Evolutionary conservation across 2,888 invertebrate species (phyloP).

Genomic region (Arenicola marina): DNA sequence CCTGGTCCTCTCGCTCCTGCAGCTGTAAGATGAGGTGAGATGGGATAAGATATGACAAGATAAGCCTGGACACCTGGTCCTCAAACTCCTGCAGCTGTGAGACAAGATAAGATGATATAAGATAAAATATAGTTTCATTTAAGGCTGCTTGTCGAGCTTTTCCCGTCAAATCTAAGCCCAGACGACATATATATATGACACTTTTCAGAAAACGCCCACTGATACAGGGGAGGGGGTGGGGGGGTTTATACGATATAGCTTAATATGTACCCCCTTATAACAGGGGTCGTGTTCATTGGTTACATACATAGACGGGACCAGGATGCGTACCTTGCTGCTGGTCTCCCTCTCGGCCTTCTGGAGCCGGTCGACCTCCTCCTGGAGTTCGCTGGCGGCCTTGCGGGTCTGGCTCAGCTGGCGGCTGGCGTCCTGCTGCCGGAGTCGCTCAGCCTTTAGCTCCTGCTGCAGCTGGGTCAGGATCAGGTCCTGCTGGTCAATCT

Average conservation of each 20-base stretch:
- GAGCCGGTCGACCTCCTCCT: conserved; percentile 49
- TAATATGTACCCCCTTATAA: too few relatives aligned
- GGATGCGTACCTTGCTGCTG: conserved; percentile 49
- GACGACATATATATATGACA: too few relatives aligned
- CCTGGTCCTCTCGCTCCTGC: conserved; percentile 8
- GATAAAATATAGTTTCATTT: too few relatives aligned
- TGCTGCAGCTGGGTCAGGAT: conserved; percentile 55
- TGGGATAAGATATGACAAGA: too few relatives aligned
- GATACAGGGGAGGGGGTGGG: too few relatives aligned
- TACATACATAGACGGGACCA: too few relatives aligned
- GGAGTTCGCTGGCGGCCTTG: conserved; percentile 45
- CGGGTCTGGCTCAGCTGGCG: conserved; percentile 45
- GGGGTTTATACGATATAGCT: too few relatives aligned
- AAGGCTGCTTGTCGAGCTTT: too few relatives aligned
- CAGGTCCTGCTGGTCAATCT: conserved; percentile 58
- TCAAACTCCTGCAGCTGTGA: conserved; percentile 12
- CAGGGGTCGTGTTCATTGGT: too few relatives aligned
- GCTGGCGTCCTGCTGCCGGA: conserved; percentile 50
- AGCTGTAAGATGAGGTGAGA: conserved; percentile 1
- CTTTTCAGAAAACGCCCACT: too few relatives aligned
- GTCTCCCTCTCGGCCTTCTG: conserved; percentile 49
- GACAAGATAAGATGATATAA: too few relatives aligned
- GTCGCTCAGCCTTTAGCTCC: conserved; percentile 52
- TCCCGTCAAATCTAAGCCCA: too few relatives aligned
- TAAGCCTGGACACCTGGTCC: neutral